These are phyloP conservation scores for Microctonus hyperodae DNA, from an alignment of 2,888 invertebrate genomes.

Conservation along the genomic window DNA sequence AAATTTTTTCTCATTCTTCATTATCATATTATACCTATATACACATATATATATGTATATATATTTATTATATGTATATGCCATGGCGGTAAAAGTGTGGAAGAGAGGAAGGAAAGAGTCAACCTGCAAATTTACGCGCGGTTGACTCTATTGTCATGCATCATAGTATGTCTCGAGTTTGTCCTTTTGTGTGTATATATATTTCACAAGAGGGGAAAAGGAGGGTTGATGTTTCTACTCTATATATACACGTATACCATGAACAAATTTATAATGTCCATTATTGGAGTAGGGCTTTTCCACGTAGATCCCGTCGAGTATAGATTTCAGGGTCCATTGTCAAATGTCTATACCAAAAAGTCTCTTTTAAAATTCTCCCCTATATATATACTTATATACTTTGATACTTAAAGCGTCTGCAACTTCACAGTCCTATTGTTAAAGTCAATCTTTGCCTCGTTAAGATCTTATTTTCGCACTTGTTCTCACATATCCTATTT, in stretches of 20 bases:
- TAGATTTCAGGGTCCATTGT: conserved; percentile 59
- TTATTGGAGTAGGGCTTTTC: conserved; percentile 27
- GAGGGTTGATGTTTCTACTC: conserved; percentile 15
- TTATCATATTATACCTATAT: conserved; percentile 29
- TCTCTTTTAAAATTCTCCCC: conserved; percentile 10
- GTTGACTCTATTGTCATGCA: conserved; percentile 47
- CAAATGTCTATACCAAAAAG: conserved; percentile 49
- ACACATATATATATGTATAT: too few species aligned
- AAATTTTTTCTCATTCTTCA: not conserved
- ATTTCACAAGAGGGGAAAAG: conserved; percentile 34
- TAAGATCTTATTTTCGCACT: conserved; percentile 62
- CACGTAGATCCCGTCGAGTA: conserved; percentile 45
- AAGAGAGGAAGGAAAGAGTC: conserved; percentile 47
- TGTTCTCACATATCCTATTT: conserved; percentile 41
- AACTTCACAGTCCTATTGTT: conserved; percentile 47
- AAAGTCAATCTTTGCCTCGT: conserved; percentile 63
- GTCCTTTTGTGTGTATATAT: conserved; percentile 32
- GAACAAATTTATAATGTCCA: conserved; percentile 21
- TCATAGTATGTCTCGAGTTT: conserved; percentile 34
- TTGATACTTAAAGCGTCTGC: not conserved
- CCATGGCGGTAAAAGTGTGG: conserved; percentile 12
- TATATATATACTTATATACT: not conserved
- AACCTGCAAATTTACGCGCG: conserved; percentile 59
- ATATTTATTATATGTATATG: too few species aligned
- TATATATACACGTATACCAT: not conserved